Base-by-base conservation (phyloP, 2,888 invertebrate species). In the Slavum lentiscoides region DNA sequence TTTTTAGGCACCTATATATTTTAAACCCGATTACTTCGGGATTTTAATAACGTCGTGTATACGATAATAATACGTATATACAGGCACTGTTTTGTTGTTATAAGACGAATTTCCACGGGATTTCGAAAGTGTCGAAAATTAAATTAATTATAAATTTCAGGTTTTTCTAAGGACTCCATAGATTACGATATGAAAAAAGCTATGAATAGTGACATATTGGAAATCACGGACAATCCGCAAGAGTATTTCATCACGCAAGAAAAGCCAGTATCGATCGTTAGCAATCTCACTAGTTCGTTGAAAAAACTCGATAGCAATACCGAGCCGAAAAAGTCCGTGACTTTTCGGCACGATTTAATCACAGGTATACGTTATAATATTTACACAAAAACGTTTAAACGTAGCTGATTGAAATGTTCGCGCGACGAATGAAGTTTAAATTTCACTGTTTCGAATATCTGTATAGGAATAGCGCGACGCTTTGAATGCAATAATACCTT, bases 281-380 rank as follows among this genome's bases (percentile, higher is more conserved):
- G 72, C 23, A 70, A 80, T 6, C 62, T 80, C 19, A 80, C 80
- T 23, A 80, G 80, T 58, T 80, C 80, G n/a, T 64, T 80, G 19
- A 80, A 72, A 72, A 80, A 64, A 30, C 61, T 70, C 4, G 64
- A 70, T 43, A 69, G n/a, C 43, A 80, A 64, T 70, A 62, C 64
- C 21, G 80, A 80, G 39, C 64, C 62, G 15, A 80, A 80, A 58
- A 83, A 83, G 53, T 81, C 82, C 1, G 83, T 84, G n/a, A 83
- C 82, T 43, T 83, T 83, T 68, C 82, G 82, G 19, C 82, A 80
- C 43, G 83, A 84, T 61, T 81, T 83, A 61, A 83, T 83, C n/a
- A 82, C 83, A 64, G 83, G 82, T 82, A 55, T 21, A 49, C 19
- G 13, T 61, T 13, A 19, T 19, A 55, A 55, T 55, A 19, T 19